Conservation (phyloP, 2,113 vertebrate genomes). For the Haemorhous mexicanus region DNA sequence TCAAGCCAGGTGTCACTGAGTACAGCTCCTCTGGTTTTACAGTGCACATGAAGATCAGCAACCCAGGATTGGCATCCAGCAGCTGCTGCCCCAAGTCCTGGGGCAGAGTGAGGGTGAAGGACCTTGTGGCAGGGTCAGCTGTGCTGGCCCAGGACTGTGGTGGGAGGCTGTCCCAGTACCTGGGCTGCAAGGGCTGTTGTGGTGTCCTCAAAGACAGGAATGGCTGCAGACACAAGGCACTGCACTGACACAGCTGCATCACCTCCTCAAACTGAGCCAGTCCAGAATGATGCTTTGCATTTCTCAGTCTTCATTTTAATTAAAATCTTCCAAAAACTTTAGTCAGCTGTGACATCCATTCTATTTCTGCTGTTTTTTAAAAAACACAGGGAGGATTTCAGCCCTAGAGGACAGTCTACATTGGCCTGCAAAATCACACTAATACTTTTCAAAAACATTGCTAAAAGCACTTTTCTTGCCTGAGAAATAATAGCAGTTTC, state of each 20-base stretch:
- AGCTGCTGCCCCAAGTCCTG: neutral
- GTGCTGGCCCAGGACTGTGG: rapidly evolving
- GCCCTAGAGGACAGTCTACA: neutral
- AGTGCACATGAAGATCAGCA: neutral
- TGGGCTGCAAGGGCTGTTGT: neutral
- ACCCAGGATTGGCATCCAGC: neutral
- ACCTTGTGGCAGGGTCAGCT: neutral
- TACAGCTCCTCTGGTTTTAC: neutral
- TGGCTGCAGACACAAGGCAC: neutral
- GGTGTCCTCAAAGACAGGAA: neutral
- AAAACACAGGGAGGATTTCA: neutral
- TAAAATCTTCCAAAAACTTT: neutral
- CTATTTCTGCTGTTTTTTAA: neutral
- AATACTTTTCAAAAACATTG: neutral
- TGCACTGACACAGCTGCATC: neutral
- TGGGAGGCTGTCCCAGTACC: neutral
- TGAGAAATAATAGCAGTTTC: neutral
- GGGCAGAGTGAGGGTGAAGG: neutral
- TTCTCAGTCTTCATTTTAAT: neutral
- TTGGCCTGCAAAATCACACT: neutral
- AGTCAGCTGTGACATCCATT: neutral
- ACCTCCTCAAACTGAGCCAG: neutral
- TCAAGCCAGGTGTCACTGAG: neutral
- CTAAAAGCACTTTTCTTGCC: neutral
- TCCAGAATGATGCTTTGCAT: neutral